Percentiles rank a stretch among this genome's conserved stretches.
Conservation (phyloP, 2,888 invertebrate species). For the Drymonia ruficornis region DNA sequence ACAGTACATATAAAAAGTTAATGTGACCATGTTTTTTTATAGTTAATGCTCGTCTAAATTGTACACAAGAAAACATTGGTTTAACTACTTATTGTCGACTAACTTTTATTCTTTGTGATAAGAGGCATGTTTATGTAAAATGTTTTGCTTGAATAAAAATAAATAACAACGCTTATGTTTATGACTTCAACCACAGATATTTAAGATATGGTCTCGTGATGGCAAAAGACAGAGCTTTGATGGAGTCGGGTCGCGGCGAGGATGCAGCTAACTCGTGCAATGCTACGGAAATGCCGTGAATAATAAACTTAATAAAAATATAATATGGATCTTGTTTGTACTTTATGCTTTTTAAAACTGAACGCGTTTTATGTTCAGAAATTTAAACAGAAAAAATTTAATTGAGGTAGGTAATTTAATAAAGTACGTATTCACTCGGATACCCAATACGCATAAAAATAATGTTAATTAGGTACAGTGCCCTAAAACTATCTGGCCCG, state of each 20-base stretch:
- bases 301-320: conserved; percentile 41
- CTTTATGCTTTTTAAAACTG: background rate
- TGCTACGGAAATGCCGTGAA: conserved; percentile 53
- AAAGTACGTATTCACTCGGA: too few species aligned
- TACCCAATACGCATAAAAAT: too few species aligned
- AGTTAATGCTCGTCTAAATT: too few species aligned
- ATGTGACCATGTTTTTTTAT: too few species aligned
- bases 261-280: conserved; percentile 48
- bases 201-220: conserved; percentile 50
- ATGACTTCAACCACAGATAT: conserved; percentile 36
- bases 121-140: background rate
- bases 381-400: too few species aligned
- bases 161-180: conserved; percentile 12
- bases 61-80: too few species aligned
- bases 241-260: conserved; percentile 47
- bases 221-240: conserved; percentile 55
- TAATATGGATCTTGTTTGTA: background rate
- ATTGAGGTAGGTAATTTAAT: too few species aligned
- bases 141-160: background rate
- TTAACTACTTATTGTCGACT: too few species aligned
- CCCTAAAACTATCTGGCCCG: too few species aligned
- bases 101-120: background rate
- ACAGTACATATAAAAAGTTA: background rate
- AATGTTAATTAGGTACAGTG: too few species aligned
- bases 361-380: background rate